These are phyloP conservation scores for Chloroceryle inda DNA, from an alignment of 2,797 vertebrate genomes.

Conservation along the genomic window DNA sequence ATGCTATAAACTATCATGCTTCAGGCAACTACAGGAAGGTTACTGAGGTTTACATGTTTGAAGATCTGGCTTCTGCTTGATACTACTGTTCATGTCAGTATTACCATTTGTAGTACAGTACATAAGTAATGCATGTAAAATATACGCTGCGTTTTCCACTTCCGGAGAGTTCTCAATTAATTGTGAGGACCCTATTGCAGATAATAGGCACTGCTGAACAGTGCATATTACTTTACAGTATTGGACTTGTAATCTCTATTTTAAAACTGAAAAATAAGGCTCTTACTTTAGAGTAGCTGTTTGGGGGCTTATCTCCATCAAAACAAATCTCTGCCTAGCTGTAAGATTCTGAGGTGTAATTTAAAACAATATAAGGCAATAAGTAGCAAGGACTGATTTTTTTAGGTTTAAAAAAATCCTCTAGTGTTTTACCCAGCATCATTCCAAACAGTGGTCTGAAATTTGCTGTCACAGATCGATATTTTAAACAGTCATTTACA, in stretches of 20 bases:
- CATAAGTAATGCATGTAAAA: not conserved
- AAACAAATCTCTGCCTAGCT: not conserved
- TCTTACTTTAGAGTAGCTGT: not conserved
- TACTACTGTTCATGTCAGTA: not conserved
- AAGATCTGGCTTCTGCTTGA: not conserved
- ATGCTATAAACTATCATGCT: not conserved
- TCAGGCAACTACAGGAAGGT: not conserved
- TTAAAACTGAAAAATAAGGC: conserved; percentile 6
- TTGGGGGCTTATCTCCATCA: not conserved
- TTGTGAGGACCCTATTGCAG: not conserved
- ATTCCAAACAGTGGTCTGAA: not conserved
- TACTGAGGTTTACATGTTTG: not conserved
- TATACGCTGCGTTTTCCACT: not conserved
- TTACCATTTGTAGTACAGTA: not conserved
- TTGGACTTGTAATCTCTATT: not conserved
- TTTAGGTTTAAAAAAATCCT: not conserved
- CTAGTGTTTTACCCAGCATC: not conserved
- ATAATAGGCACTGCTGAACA: not conserved
- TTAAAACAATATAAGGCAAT: not conserved
- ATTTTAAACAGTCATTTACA: not conserved
- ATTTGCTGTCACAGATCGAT: not conserved
- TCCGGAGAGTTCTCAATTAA: not conserved
- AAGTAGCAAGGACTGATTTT: not conserved
- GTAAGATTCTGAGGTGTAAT: not conserved
- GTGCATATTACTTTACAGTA: not conserved